These are phyloP conservation scores for Coleophora deauratella DNA, from an alignment of 2,888 invertebrate genomes.

Conservation along the genomic window DNA sequence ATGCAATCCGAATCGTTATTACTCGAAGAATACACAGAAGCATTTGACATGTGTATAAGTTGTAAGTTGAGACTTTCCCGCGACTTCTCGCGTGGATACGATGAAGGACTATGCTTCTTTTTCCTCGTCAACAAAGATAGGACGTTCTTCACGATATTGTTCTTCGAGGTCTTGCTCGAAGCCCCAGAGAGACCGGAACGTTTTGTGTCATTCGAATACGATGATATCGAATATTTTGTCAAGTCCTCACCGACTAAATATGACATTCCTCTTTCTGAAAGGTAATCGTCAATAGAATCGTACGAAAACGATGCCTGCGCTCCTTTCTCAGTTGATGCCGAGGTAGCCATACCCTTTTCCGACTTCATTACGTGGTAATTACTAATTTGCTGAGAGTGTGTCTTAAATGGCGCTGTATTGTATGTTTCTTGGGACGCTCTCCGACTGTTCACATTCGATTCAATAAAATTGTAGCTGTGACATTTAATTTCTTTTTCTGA, in stretches of 20 bases:
- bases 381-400: conserved; percentile 9
- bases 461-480: conserved; percentile 9
- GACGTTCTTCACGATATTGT: conserved; percentile 40
- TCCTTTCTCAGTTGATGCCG: conserved; percentile 38
- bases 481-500: conserved; percentile 45
- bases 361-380: conserved; percentile 9
- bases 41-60: conserved; percentile 47
- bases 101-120: conserved; percentile 33
- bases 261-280: conserved; percentile 45
- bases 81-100: conserved; percentile 42
- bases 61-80: conserved; percentile 36
- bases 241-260: conserved; percentile 36
- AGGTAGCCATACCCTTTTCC: conserved; percentile 16
- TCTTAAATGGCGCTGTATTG: not conserved
- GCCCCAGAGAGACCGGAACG: conserved; percentile 23
- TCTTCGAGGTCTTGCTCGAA: conserved; percentile 52
- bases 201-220: conserved; percentile 25
- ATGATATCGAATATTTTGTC: conserved; percentile 40
- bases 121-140: conserved; percentile 35
- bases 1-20: conserved; percentile 32
- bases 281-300: conserved; percentile 53
- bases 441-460: not conserved
- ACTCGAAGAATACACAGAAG: conserved; percentile 41
- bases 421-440: not conserved
- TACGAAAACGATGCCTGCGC: conserved; percentile 52